phyloP scores from a whole-genome alignment of 2,113 vertebrate genomes.

The Brachypteracias leptosomus region DNA sequence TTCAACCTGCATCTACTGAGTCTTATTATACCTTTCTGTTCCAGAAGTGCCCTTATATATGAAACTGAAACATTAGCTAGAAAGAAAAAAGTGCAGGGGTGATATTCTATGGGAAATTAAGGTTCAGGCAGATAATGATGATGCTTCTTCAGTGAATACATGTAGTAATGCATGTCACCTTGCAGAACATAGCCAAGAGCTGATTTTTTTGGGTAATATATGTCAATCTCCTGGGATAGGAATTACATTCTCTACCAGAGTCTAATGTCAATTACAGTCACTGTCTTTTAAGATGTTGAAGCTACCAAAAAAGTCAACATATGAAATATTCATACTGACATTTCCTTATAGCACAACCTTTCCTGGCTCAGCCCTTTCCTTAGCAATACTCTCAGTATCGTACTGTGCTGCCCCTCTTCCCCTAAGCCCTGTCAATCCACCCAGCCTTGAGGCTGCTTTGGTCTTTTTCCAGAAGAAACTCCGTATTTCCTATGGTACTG shows the following conservation, averaged over 20 bases:
- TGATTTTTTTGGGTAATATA: neutral
- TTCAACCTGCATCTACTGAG: neutral
- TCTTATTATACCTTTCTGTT: neutral
- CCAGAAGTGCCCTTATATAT: neutral
- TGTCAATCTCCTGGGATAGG: neutral
- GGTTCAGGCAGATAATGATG: conserved; percentile 1
- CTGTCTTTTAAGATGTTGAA: conserved; percentile 22
- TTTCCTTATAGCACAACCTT: conserved; percentile 31
- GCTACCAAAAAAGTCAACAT: conserved; percentile 43
- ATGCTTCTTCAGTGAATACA: neutral
- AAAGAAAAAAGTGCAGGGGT: neutral
- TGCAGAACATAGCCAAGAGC: conserved; percentile 14
- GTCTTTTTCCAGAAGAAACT: neutral
- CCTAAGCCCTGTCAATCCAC: neutral
- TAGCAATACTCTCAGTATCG: neutral
- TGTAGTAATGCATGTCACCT: neutral
- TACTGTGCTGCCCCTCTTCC: neutral
- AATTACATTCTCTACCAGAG: neutral
- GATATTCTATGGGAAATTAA: conserved; percentile 12
- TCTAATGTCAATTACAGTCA: conserved; percentile 23
- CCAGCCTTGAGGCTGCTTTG: neutral
- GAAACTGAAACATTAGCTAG: neutral
- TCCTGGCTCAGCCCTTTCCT: conserved; percentile 12
- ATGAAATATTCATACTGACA: conserved; percentile 68
- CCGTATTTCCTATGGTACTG: fast-evolving